These are phyloP conservation scores for Pseudomyrmex flavicornis DNA, from an alignment of 1,140 invertebrate genomes.

Conservation along the genomic window DNA sequence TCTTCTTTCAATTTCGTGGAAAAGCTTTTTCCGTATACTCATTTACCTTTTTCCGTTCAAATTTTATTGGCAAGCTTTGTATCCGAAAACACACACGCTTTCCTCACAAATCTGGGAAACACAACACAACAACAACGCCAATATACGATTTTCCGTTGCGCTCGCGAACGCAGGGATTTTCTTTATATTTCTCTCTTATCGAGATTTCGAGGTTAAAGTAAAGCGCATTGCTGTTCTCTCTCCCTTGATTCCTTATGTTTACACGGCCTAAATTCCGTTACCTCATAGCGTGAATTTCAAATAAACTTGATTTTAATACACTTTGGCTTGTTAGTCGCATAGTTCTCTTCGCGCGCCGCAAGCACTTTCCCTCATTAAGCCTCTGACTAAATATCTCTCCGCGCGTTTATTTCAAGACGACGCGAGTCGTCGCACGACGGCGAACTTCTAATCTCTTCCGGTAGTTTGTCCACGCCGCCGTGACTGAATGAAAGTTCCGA, in stretches of 20 bases:
- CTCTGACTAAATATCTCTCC: conserved; percentile 10
- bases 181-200: not conserved
- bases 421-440: conserved; percentile 19
- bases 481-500: conserved; percentile 62
- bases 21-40: conserved; percentile 26
- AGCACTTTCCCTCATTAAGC: not conserved
- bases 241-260: not conserved
- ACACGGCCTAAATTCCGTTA: not conserved
- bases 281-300: not conserved
- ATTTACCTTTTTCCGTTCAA: conserved; percentile 49
- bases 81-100: conserved; percentile 12
- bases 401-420: conserved; percentile 3
- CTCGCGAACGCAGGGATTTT: conserved; percentile 12
- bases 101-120: not conserved
- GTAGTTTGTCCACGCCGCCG: conserved; percentile 25
- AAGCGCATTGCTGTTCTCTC: not conserved
- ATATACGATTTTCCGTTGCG: conserved; percentile 35
- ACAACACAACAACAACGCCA: not conserved
- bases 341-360: not conserved
- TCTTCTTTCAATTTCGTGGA: conserved; percentile 10
- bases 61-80: conserved; percentile 36
- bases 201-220: conserved; percentile 1
- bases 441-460: conserved; percentile 53
- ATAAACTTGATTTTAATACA: conserved; percentile 30
- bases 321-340: conserved; percentile 1